Evolutionary conservation across 1,140 invertebrate genomes (phyloP).

Genomic region (Ceratina calcarata): DNA sequence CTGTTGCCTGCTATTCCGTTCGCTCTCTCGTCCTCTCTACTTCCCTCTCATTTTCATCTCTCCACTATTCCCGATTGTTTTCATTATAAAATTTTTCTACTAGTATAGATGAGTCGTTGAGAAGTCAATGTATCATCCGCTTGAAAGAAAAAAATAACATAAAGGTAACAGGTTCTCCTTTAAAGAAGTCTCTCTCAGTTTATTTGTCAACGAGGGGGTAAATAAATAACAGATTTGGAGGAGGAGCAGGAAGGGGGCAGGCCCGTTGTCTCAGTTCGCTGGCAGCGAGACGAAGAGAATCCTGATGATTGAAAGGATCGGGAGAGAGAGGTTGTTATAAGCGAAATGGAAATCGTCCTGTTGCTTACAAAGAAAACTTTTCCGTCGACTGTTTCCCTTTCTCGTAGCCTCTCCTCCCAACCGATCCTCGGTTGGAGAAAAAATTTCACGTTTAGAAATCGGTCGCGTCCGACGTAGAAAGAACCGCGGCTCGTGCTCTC

Average conservation of each 20-base stretch:
- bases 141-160: too few species aligned
- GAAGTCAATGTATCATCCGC: too few species aligned
- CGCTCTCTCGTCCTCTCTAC: conserved; percentile 15
- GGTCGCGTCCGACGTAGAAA: not conserved
- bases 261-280: not conserved
- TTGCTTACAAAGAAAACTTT: conserved; percentile 19
- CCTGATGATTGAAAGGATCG: not conserved
- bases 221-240: not conserved
- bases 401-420: not conserved
- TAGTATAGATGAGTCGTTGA: too few species aligned
- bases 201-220: conserved; percentile 8
- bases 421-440: not conserved
- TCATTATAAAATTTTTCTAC: too few species aligned
- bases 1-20: conserved; percentile 49
- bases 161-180: not conserved
- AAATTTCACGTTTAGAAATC: conserved; percentile 22
- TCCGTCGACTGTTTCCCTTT: not conserved
- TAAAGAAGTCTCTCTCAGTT: not conserved
- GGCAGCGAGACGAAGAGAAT: not conserved
- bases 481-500: not conserved
- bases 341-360: conserved; percentile 44
- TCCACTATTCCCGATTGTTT: too few species aligned
- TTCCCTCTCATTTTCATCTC: conserved; percentile 33
- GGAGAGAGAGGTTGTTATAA: not conserved
- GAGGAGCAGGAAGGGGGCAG: not conserved